Conservation (phyloP, 2,888 invertebrate species). For the Mermis nigrescens region DNA sequence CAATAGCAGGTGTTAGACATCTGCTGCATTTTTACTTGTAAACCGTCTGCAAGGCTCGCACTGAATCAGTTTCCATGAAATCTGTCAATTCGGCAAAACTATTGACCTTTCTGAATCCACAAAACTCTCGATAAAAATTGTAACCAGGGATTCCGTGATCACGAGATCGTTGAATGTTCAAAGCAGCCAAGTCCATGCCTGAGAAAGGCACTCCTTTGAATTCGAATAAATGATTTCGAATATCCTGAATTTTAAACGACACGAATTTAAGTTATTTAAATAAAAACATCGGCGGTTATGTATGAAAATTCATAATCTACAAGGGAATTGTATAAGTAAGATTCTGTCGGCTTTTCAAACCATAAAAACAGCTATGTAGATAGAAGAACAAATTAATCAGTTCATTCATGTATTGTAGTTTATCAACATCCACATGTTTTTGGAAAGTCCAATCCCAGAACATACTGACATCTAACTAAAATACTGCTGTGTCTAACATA, state of each 20-base stretch:
- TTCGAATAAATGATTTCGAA: slow-evolving; percentile 62
- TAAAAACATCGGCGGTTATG: background rate
- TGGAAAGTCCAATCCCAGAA: too few species aligned
- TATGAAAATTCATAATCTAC: background rate
- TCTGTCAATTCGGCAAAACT: slow-evolving; percentile 61
- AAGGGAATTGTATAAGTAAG: too few species aligned
- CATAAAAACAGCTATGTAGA: too few species aligned
- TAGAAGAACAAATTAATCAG: too few species aligned
- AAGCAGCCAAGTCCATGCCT: slow-evolving; percentile 70
- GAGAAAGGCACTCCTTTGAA: slow-evolving; percentile 69
- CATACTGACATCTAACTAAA: too few species aligned
- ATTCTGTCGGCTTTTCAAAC: too few species aligned
- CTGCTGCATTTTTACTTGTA: slow-evolving; percentile 6
- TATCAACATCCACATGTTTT: too few species aligned
- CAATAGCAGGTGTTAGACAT: too few species aligned
- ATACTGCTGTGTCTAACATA: too few species aligned
- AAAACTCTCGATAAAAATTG: slow-evolving; percentile 43
- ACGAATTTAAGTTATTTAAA: too few species aligned
- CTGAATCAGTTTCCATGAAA: slow-evolving; percentile 47
- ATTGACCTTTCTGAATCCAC: slow-evolving; percentile 58
- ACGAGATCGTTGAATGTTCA: slow-evolving; percentile 66
- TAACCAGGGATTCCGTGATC: slow-evolving; percentile 55
- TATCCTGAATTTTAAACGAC: slow-evolving; percentile 16
- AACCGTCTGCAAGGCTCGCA: slow-evolving; percentile 12
- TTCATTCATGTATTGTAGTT: too few species aligned